Evolutionary conservation across 1,140 invertebrate genomes (phyloP), one percentile per base, ranked within the genome.

Genomic region (Manduca sexta): DNA sequence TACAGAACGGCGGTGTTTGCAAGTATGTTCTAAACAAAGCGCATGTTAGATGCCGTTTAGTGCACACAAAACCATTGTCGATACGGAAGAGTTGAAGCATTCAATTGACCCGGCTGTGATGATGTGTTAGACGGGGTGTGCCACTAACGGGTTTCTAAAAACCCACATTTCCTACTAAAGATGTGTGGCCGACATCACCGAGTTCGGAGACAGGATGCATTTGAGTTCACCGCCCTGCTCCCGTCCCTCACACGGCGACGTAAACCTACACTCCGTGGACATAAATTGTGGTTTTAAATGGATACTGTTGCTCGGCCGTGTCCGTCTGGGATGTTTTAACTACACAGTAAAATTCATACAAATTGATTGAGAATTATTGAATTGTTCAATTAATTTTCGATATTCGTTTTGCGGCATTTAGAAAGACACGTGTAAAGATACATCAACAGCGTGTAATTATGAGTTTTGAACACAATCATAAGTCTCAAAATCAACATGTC

Each of bases 131-230:
- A 44, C 56, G 56, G 54, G 54, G 52, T 67, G 72, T 64, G 64
- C 61, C 60, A 67, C 64, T 77, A 72, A 77, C 71, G 60, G 66
- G 45, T 64, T 75, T 73, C 73, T 75, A 60, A 74, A 77, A 79
- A 79, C 78, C 64, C 54, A 72, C 75, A 78, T 81, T 78, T 71
- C 78, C 75, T 68, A 70, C 70, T 76, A 71, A 47, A 76, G 69
- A 68, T 56, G 58, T 52, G 58, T 56, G 65, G 54, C 64, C 64
- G 58, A 74, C 69, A 70, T 69, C 56, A 41, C 57, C 52, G 60
- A 55, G 49, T 67, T 57, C 51, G 67, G 62, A 72, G 62, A 74
- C 75, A 79, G 78, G 81, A 82, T 78, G 72, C 65, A 49, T 60
- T 45, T 56, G 63, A 76, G 80, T 73, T 73, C 77, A 77, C 55